A percentile compares a stretch with the other conserved stretches of the same genome.
Evolutionary conservation across 2,888 invertebrate species (phyloP).

Genomic region (Cataglyphis albicans): DNA sequence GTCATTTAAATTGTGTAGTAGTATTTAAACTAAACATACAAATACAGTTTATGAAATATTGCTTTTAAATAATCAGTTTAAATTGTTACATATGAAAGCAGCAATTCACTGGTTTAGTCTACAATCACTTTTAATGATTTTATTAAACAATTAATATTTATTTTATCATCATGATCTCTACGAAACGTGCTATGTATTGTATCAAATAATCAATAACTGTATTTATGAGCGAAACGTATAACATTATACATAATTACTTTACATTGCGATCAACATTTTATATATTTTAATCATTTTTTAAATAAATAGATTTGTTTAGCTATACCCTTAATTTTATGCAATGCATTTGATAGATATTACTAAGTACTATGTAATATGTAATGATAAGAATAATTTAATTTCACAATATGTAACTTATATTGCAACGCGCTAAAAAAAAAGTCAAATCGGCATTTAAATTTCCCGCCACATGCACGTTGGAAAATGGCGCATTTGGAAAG

Average conservation of each 20-base stretch:
- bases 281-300: conserved; percentile 68
- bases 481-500: conserved; percentile 7
- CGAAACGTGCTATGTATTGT: conserved; percentile 3
- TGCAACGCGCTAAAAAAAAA: neutral
- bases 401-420: neutral
- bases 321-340: conserved; percentile 26
- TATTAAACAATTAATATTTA: neutral
- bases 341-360: neutral
- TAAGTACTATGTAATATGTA: neutral
- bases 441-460: neutral
- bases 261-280: conserved; percentile 57
- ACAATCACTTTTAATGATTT: conserved; percentile 8
- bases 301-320: conserved; percentile 72
- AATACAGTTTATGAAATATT: conserved; percentile 4
- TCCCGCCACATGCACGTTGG: neutral
- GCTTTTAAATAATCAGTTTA: conserved; percentile 7
- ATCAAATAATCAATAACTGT: conserved; percentile 30
- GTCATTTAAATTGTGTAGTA: conserved; percentile 62
- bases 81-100: neutral
- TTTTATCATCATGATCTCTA: conserved; percentile 22
- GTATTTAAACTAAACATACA: conserved; percentile 53
- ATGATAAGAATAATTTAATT: neutral
- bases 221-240: neutral
- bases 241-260: conserved; percentile 3
- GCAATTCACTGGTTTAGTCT: neutral